Evolutionary conservation across 2,888 invertebrate genomes (phyloP).

Genomic region (Osmoderma eremita): DNA sequence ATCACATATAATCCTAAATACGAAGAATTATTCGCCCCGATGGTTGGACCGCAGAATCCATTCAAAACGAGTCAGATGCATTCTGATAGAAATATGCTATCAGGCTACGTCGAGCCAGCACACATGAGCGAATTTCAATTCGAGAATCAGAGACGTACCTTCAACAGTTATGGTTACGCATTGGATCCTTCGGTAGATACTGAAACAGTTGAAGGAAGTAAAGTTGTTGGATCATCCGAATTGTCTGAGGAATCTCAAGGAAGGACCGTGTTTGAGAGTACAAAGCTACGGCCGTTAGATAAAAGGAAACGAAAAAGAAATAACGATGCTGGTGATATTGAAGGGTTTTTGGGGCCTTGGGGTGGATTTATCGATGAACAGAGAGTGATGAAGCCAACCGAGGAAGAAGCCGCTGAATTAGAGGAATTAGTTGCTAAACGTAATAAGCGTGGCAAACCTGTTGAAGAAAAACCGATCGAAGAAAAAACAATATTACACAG

Average conservation of each 20-base stretch:
- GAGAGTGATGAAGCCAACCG: conserved; percentile 87
- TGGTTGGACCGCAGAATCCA: conserved; percentile 92
- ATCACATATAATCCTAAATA: conserved; percentile 91
- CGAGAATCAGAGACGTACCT: conserved; percentile 95
- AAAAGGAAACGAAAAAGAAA: conserved; percentile 88
- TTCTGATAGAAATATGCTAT: conserved; percentile 88
- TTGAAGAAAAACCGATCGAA: conserved; percentile 93
- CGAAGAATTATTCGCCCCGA: conserved; percentile 93
- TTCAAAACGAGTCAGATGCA: conserved; percentile 90
- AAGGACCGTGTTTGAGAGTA: conserved; percentile 91
- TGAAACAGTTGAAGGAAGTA: conserved; percentile 60
- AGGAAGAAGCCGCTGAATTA: conserved; percentile 92
- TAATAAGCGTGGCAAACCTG: conserved; percentile 84
- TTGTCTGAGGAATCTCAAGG: conserved; percentile 79
- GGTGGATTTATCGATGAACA: conserved; percentile 92
- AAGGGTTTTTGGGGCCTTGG: conserved; percentile 98
- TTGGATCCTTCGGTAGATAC: conserved; percentile 89
- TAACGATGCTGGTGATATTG: conserved; percentile 89
- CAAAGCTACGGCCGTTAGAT: conserved; percentile 76
- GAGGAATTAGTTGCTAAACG: conserved; percentile 94
- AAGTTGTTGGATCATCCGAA: conserved; percentile 71
- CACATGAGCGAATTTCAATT: conserved; percentile 97
- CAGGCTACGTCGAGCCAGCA: conserved; percentile 94
- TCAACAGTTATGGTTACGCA: conserved; percentile 94
- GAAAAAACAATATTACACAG: conserved; percentile 95